Percentiles rank a stretch among this genome's conserved stretches.
phyloP scores from a whole-genome alignment of 1,140 invertebrate species.

The Bombyx mandarina region DNA sequence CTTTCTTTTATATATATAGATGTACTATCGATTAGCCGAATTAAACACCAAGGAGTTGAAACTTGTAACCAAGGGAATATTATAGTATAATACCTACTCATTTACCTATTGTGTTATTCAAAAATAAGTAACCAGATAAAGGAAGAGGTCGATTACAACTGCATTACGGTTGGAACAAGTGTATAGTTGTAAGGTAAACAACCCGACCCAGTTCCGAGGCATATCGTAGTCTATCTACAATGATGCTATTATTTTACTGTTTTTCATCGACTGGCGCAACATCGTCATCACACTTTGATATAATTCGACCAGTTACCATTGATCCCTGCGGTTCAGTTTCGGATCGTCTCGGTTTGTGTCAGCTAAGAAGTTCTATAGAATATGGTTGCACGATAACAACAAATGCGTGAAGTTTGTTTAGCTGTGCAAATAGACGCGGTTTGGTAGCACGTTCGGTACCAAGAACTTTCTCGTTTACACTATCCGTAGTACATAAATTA shows the following conservation, averaged over 20 bases:
- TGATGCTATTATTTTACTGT: slow-evolving; percentile 34
- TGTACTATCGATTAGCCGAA: no score
- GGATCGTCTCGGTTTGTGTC: neutral
- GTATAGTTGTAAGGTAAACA: slow-evolving; percentile 29
- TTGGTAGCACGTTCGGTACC: slow-evolving; percentile 56
- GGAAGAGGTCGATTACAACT: slow-evolving; percentile 9
- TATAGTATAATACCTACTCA: no score
- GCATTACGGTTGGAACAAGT: slow-evolving; percentile 19
- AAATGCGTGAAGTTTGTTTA: slow-evolving; percentile 49
- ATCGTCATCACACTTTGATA: slow-evolving; percentile 46
- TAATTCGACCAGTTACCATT: slow-evolving; percentile 28
- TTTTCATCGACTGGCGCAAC: slow-evolving; percentile 32
- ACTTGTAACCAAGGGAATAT: no score
- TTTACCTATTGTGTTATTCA: no score
- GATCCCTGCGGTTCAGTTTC: slow-evolving; percentile 14
- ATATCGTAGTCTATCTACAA: slow-evolving; percentile 25
- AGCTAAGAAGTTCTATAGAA: slow-evolving; percentile 13
- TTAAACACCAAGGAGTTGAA: no score
- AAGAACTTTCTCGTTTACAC: slow-evolving; percentile 52
- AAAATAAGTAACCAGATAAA: neutral
- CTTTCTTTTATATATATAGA: no score
- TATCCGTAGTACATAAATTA: slow-evolving; percentile 29
- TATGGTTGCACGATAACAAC: slow-evolving; percentile 36
- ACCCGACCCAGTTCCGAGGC: slow-evolving; percentile 30
- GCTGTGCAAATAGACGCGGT: slow-evolving; percentile 57